Evolutionary conservation across 1,140 invertebrate species (phyloP).

Genomic region (Sitodiplosis mosellana): DNA sequence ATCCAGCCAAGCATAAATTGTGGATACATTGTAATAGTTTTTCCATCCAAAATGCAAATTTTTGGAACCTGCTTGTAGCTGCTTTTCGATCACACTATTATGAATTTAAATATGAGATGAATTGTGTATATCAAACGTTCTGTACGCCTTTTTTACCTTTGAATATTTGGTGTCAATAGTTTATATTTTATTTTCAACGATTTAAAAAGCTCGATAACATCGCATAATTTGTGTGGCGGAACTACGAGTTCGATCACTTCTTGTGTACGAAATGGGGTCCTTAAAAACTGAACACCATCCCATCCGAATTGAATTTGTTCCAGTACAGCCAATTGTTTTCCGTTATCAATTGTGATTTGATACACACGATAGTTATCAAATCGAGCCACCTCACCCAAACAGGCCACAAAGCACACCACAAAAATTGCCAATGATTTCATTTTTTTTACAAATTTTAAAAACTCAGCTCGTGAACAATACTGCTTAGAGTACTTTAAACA

Average conservation of each 20-base stretch:
- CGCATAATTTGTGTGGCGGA: slow-evolving; percentile 22
- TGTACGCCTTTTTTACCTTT: slow-evolving; percentile 22
- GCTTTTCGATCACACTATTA: slow-evolving; percentile 11
- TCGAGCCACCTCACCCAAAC: not conserved
- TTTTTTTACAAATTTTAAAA: no score
- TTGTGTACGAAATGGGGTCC: not conserved
- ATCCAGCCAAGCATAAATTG: slow-evolving; percentile 30
- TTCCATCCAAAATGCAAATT: slow-evolving; percentile 22
- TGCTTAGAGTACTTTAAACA: no score
- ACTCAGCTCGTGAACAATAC: no score
- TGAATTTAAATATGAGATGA: slow-evolving; percentile 10
- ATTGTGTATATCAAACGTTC: slow-evolving; percentile 13
- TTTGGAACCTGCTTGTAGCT: slow-evolving; percentile 9
- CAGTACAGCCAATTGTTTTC: not conserved
- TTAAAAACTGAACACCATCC: not conserved
- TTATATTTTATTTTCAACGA: not conserved
- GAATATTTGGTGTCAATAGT: slow-evolving; percentile 19
- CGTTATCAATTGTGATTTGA: not conserved
- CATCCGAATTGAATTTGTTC: not conserved
- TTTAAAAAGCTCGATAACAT: slow-evolving; percentile 15
- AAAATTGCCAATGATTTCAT: no score
- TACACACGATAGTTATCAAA: not conserved
- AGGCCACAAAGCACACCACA: no score
- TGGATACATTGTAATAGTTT: slow-evolving; percentile 27
- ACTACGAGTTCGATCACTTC: slow-evolving; percentile 15